These are phyloP conservation scores for Nomada goodeniana DNA, from an alignment of 2,888 invertebrate species.

Conservation along the genomic window DNA sequence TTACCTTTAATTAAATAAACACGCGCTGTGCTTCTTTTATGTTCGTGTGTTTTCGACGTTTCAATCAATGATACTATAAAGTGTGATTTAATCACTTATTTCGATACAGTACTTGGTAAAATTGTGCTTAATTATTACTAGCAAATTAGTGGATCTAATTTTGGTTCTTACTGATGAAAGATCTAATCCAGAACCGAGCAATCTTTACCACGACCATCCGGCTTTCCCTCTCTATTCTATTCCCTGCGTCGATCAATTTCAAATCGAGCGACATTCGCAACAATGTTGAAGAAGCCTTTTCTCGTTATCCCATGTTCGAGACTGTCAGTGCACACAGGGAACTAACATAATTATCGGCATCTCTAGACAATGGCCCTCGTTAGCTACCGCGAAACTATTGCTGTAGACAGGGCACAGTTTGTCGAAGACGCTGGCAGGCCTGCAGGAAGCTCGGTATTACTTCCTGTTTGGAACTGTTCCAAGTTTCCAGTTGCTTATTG, in stretches of 20 bases:
- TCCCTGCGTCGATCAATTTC: constrained; percentile 10
- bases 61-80: too few relatives aligned
- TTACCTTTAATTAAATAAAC: too few relatives aligned
- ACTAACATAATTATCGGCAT: constrained; percentile 80
- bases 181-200: neutral
- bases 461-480: constrained; percentile 79
- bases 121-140: too few relatives aligned
- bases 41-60: too few relatives aligned
- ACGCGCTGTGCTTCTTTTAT: too few relatives aligned
- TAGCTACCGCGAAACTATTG: constrained; percentile 74
- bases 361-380: constrained; percentile 80
- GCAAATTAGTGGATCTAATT: too few relatives aligned
- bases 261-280: neutral
- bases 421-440: constrained; percentile 58
- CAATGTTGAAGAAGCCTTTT: constrained; percentile 20
- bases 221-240: neutral
- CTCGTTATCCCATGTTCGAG: constrained; percentile 58
- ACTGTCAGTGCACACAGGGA: constrained; percentile 57
- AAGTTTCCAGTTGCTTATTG: constrained; percentile 80
- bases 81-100: too few relatives aligned
- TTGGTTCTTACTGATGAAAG: neutral
- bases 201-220: neutral
- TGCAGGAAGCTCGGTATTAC: constrained; percentile 74
- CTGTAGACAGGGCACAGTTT: constrained; percentile 63
- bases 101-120: too few relatives aligned